phyloP scores from a whole-genome alignment of 2,888 invertebrate genomes.

The Criorhina ranunculi region DNA sequence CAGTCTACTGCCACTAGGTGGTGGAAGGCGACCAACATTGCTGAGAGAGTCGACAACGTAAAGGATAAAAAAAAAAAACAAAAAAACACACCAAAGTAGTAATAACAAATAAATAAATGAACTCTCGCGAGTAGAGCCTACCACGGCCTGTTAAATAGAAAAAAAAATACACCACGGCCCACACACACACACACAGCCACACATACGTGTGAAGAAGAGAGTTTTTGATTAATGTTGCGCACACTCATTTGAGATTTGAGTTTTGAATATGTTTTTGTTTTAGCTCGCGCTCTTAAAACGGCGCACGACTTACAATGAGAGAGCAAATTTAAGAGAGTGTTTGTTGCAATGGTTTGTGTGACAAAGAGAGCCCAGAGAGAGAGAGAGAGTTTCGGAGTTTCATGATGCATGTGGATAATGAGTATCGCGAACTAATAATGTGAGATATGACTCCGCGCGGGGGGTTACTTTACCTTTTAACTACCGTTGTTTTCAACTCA shows the following conservation, averaged over 20 bases:
- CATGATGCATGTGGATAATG: conserved; percentile 17
- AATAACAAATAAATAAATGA: conserved; percentile 70
- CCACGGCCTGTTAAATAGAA: conserved; percentile 40
- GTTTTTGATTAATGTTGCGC: conserved; percentile 31
- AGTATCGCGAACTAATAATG: conserved; percentile 15
- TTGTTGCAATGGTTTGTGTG: background rate
- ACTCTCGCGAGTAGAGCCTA: conserved; percentile 42
- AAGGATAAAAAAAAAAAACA: conserved; percentile 39
- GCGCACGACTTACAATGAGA: background rate
- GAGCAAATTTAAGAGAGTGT: background rate
- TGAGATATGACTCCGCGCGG: conserved; percentile 43
- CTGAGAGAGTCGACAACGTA: conserved; percentile 27
- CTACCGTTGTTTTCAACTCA: conserved; percentile 15
- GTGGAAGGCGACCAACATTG: conserved; percentile 29
- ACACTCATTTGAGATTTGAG: conserved; percentile 40
- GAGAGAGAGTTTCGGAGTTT: background rate
- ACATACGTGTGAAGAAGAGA: background rate
- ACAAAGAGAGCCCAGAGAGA: too few species aligned
- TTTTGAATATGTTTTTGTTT: too few species aligned
- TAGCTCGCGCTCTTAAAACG: background rate
- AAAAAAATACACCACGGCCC: background rate
- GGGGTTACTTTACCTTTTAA: background rate
- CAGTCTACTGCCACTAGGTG: conserved; percentile 42
- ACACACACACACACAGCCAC: conserved; percentile 1
- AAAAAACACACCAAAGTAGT: conserved; percentile 23